Evolutionary conservation across 1,140 invertebrate species (phyloP), one percentile per base, ranked within the genome.

Genomic region (Drosophila miranda): DNA sequence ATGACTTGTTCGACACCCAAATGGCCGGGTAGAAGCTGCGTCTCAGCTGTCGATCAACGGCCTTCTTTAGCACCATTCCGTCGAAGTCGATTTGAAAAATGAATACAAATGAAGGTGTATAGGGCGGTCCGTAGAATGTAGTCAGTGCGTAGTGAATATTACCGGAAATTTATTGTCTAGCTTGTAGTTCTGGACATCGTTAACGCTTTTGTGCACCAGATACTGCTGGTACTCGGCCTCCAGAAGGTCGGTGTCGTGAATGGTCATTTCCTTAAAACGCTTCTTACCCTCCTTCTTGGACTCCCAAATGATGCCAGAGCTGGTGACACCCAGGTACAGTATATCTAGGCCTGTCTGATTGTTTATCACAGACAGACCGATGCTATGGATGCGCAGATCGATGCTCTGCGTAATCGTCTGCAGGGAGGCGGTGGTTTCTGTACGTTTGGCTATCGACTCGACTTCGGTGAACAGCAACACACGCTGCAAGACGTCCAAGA

Each of bases 261-360:
- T 91, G 44, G 93, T 95, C 55, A 99, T 92, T 46, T 96, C 93
- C 76, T 96, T 96, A 88, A 93, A 98, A 28, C 95, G 93, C 43
- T 93, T 93, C 19, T 93, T 92, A 26, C 91, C 92, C 3, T 92
- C 71, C 89, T 98, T 94, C 92, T 75, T 69, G 1, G 93, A 93
- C 92, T 99, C 98, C 98, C 98, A 99, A 51, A 98, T 95, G 58
- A 99, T 94, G n/a, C 96, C 83, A 58, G 92, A 97, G 95, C 96
- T 97, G 7, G 96, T 96, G 61, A 99, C 96, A 43, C 96, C 96
- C 81, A 99, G 91, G 89, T 99, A 99, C 38, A 98, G 92, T 6
- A 99, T 93, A 92, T 99, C 98, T 16, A 94, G 91, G 51, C 93
- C 93, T 1, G 93, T 93, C 13, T 93, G 82, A 90, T 99, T 98